phyloP scores from a whole-genome alignment of 2,797 vertebrate genomes.

The Rhabdomys pumilio region DNA sequence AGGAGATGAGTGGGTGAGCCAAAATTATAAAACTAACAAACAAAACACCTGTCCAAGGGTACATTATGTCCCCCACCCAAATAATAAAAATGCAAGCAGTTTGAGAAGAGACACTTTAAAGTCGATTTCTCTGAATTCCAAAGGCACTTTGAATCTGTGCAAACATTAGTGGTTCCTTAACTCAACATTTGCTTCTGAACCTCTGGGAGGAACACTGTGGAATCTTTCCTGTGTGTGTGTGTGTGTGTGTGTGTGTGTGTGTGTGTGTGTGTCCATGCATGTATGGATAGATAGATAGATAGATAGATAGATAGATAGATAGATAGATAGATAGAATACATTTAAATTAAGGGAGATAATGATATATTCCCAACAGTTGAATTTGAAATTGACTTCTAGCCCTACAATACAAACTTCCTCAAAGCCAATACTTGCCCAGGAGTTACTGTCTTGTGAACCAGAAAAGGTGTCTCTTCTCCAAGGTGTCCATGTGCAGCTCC shows the following conservation, averaged over 20 bases:
- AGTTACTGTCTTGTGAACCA: neutral
- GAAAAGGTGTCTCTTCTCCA: neutral
- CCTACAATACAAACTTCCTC: neutral
- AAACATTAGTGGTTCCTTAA: neutral
- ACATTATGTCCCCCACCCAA: neutral
- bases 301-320: neutral
- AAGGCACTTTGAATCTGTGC: neutral
- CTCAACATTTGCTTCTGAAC: neutral
- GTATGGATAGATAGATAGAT: neutral
- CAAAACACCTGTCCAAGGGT: neutral
- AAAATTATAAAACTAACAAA: neutral
- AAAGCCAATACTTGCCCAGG: conserved; percentile 15
- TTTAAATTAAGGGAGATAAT: neutral
- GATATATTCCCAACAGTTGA: neutral
- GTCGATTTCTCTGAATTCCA: neutral
- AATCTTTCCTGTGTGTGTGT: neutral
- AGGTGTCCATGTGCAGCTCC: neutral
- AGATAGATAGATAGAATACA: neutral
- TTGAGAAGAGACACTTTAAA: neutral
- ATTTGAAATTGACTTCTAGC: conserved; percentile 14
- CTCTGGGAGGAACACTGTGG: neutral
- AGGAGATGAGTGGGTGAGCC: neutral
- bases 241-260: neutral
- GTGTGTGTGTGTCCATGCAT: neutral
- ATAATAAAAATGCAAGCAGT: conserved; percentile 5